Conservation (phyloP, 1,140 invertebrate species). For the Drosophila pandora region DNA sequence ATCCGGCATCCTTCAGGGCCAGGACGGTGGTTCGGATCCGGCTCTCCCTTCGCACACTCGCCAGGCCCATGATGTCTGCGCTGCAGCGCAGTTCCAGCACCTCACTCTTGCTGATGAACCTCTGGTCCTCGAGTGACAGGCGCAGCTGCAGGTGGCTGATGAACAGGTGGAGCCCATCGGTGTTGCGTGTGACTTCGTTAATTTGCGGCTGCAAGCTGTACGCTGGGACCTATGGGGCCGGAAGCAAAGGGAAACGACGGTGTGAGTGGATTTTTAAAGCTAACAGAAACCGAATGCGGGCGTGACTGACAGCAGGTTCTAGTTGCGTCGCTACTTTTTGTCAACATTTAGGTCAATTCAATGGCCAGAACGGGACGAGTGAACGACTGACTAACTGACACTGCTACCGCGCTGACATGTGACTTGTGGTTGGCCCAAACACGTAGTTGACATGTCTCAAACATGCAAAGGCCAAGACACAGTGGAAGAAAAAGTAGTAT, state of each 20-base stretch:
- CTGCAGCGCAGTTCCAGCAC: constrained; percentile 73
- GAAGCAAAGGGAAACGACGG: constrained; percentile 2
- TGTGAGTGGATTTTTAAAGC: constrained; percentile 18
- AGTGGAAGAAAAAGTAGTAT: neutral
- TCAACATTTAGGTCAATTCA: constrained; percentile 40
- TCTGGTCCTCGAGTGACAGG: constrained; percentile 73
- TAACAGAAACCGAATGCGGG: constrained; percentile 28
- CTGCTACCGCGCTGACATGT: neutral
- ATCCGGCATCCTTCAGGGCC: constrained; percentile 71
- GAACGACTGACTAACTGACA: constrained; percentile 14
- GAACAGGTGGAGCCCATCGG: constrained; percentile 74
- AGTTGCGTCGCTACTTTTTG: constrained; percentile 18
- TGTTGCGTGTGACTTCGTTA: constrained; percentile 75
- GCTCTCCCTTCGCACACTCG: constrained; percentile 51
- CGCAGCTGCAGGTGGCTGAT: constrained; percentile 74
- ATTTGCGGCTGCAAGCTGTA: constrained; percentile 73
- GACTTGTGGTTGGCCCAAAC: constrained; percentile 11
- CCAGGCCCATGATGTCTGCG: constrained; percentile 74
- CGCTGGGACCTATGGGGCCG: constrained; percentile 60
- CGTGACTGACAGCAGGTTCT: constrained; percentile 13
- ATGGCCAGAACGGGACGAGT: constrained; percentile 1
- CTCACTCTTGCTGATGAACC: constrained; percentile 78
- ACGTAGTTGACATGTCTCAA: constrained; percentile 13
- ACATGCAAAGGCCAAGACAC: constrained; percentile 17
- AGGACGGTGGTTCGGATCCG: constrained; percentile 64